Evolutionary conservation across 2,888 invertebrate genomes (phyloP).

Genomic region (Diogma glabrata): DNA sequence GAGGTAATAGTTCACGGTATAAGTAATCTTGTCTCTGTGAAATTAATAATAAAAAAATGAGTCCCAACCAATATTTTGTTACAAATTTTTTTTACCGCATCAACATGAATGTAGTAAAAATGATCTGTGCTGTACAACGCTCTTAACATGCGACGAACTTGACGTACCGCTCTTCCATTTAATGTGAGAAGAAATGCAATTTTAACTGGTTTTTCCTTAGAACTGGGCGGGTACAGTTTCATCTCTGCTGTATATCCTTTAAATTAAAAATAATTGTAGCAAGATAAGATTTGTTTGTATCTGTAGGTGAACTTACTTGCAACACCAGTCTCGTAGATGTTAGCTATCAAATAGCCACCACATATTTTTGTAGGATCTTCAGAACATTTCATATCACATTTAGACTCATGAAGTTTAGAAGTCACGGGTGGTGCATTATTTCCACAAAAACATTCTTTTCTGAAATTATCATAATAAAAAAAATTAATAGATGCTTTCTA

Average conservation of each 20-base stretch:
- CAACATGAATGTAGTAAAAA: constrained; percentile 95
- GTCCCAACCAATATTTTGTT: no score
- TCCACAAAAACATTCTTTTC: constrained; percentile 93
- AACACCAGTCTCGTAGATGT: constrained; percentile 83
- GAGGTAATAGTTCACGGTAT: constrained; percentile 62
- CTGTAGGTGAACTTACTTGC: no score
- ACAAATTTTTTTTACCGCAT: constrained; percentile 62
- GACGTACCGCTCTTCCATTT: constrained; percentile 87
- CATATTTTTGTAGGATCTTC: constrained; percentile 60
- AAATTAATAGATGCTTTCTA: no score
- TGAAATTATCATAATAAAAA: no score
- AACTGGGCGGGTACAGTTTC: constrained; percentile 42
- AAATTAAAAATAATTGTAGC: no score
- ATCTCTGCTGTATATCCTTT: constrained; percentile 53
- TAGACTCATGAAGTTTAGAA: constrained; percentile 57
- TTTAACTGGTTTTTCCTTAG: constrained; percentile 44
- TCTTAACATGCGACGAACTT: constrained; percentile 83
- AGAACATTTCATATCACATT: constrained; percentile 85
- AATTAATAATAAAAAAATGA: no score
- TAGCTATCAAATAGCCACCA: constrained; percentile 89
- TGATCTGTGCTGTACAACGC: constrained; percentile 78
- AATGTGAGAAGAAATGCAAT: constrained; percentile 90
- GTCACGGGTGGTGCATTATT: constrained; percentile 53
- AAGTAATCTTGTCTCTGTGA: constrained; percentile 85
- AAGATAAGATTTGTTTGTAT: no score